Evolutionary conservation across 2,113 vertebrate genomes (phyloP), one percentile per base, ranked within the genome.

Genomic region (Clarias magur): DNA sequence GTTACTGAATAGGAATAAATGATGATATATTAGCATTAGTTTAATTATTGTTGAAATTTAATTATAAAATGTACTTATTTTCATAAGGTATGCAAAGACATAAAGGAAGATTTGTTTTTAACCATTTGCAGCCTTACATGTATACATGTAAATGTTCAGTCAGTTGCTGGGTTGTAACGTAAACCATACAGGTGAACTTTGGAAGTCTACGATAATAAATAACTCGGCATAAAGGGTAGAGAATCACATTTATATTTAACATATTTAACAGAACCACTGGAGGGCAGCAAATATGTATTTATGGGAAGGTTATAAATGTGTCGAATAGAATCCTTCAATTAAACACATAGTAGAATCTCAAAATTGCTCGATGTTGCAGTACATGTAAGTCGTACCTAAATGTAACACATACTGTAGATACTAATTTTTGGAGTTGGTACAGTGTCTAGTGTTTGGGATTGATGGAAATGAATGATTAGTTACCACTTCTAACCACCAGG

Each of bases 221-320:
- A 79, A 56, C 11, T 65, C 0, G 25, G n/a, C 63, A 63, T 63
- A 25, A 63, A 63, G 23, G 23, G 25, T n/a, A 1, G n/a, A n/a
- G 63, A 65, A 30, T 70, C 34, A 81, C 3, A 48, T 7, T 48
- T 7, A 48, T 48, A 48, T 48, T 48, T 48, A 3, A 57, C 19
- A 60, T 62, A n/a, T 57, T 78, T 89, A 27, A 57, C 75, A 70
- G 68, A 15, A 87, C 92, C 94, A 94, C 93, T 91, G 93, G 93
- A 85, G 83, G 60, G 92, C 42, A 93, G 92, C 92, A 95, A 91
- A 93, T 81, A 53, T 75, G 80, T 30, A 87, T 89, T 42, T 53
- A 76, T 19, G 6, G 57, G 83, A 65, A 60, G 21, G 34, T 11
- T 63, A 23, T 27, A 30, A 75, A 65, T 11, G 1, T 23, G 53